Base-by-base conservation (phyloP, 2,113 vertebrate species). In the Piaya cayana region DNA sequence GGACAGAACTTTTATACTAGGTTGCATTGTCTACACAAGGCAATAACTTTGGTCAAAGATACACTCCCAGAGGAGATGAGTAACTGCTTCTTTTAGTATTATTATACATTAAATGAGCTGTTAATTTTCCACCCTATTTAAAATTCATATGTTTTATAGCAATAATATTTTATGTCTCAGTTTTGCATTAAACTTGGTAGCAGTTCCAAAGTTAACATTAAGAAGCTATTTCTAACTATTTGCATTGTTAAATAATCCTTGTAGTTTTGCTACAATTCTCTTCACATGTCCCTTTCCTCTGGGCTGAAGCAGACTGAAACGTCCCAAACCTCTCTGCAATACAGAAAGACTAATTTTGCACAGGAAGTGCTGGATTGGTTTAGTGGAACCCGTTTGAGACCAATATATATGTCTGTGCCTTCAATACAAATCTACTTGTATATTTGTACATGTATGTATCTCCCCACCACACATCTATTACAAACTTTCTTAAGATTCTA, bases 1-100 rank as follows among this genome's bases (percentile, higher is more conserved):
- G 85, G 67, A 96, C 53, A 96, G 74, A 63, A 21, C 39, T 87
- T 92, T 93, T 87, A 69, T 36, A 56, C 42, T 53, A 47, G 30
- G 16, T 71, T 77, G 18, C 3, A 2, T 60, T 72, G 12, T 83
- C 58, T 78, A 17, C 49, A 65, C 25, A 78, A 83, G 37, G 32
- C 52, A 79, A 15, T 68, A 82, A 80, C n/a, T 87, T 94, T 53
- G n/a, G 39, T 74, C 78, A 93, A 32, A 37, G 74, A 64, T 77
- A 59, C 14, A 15, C 12, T 83, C 80, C 53, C 36, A 77, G 45
- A 86, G 60, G 43, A 83, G 21, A 83, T 34, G 19, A 93, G 22
- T 50, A 79, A 84, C 30, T 2, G 2, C 43, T 94, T 79, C 29
- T 76, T 92, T 70, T 64, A 49, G 16, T 30, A 58, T 63, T 85